A percentile compares a stretch with the other conserved stretches of the same genome.
Evolutionary conservation across 2,797 vertebrate species (phyloP).

Genomic region (Staurois parvus): DNA sequence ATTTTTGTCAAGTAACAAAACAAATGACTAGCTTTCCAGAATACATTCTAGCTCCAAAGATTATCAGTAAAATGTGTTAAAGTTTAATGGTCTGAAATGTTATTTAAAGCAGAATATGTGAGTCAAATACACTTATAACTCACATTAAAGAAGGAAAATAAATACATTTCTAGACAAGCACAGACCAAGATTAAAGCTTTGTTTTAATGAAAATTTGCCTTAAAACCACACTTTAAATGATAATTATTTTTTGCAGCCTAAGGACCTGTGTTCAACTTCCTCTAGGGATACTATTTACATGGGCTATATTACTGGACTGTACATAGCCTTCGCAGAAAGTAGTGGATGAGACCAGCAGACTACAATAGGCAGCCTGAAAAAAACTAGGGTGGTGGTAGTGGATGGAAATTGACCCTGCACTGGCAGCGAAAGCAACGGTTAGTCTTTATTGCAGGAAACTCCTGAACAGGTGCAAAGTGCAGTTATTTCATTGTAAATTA

Average conservation of each 20-base stretch:
- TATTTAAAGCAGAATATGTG: neutral
- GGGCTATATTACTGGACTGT: too few relatives aligned
- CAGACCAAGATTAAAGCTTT: neutral
- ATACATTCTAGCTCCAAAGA: neutral
- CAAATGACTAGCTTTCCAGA: neutral
- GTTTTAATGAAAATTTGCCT: neutral
- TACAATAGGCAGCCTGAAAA: too few relatives aligned
- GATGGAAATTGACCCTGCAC: too few relatives aligned
- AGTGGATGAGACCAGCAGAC: too few relatives aligned
- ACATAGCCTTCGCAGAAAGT: too few relatives aligned
- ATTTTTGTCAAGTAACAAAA: slow-evolving; percentile 20
- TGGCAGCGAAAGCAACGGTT: too few relatives aligned
- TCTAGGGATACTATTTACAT: too few relatives aligned
- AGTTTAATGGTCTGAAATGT: slow-evolving; percentile 18
- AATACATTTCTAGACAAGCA: neutral
- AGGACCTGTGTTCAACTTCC: too few relatives aligned
- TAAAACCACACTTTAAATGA: neutral
- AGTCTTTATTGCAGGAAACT: too few relatives aligned
- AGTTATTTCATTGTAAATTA: too few relatives aligned
- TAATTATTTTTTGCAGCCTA: neutral
- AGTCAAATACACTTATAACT: neutral
- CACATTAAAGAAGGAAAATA: neutral
- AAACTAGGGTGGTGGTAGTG: too few relatives aligned
- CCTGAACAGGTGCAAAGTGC: too few relatives aligned
- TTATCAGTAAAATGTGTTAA: slow-evolving; percentile 7